These are phyloP conservation scores for Pseudolaguvia tuberculata DNA, from an alignment of 2,113 vertebrate genomes.

Conservation along the genomic window DNA sequence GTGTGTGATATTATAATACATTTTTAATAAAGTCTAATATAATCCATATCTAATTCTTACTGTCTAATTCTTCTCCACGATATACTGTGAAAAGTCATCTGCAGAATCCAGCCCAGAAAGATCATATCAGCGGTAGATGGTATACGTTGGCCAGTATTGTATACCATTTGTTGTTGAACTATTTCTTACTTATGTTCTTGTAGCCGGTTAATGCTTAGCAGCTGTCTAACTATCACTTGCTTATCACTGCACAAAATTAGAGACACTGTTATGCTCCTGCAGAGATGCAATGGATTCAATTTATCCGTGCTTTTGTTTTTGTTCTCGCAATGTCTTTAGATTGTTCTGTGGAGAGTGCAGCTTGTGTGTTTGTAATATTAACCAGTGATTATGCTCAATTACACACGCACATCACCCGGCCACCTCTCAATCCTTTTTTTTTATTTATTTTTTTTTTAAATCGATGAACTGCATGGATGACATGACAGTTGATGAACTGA, in stretches of 20 bases:
- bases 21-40: constrained; percentile 81
- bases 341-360: constrained; percentile 3
- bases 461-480: neutral
- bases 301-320: neutral
- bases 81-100: constrained; percentile 30
- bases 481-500: neutral
- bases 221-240: constrained; percentile 15
- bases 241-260: constrained; percentile 12
- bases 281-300: neutral
- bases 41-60: constrained; percentile 65
- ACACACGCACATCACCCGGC: neutral
- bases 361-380: constrained; percentile 48
- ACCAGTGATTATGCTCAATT: constrained; percentile 30
- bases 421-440: neutral
- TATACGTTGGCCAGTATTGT: constrained; percentile 9
- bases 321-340: neutral
- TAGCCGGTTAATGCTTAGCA: constrained; percentile 16
- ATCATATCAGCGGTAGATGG: neutral
- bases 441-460: neutral
- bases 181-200: constrained; percentile 7
- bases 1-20: constrained; percentile 70
- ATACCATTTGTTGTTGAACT: neutral
- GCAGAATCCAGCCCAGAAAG: constrained; percentile 20
- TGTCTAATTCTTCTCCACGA: constrained; percentile 69
- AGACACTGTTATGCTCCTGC: constrained; percentile 6